Evolutionary conservation across 2,797 vertebrate genomes (phyloP).

Genomic region (Falco cherrug): DNA sequence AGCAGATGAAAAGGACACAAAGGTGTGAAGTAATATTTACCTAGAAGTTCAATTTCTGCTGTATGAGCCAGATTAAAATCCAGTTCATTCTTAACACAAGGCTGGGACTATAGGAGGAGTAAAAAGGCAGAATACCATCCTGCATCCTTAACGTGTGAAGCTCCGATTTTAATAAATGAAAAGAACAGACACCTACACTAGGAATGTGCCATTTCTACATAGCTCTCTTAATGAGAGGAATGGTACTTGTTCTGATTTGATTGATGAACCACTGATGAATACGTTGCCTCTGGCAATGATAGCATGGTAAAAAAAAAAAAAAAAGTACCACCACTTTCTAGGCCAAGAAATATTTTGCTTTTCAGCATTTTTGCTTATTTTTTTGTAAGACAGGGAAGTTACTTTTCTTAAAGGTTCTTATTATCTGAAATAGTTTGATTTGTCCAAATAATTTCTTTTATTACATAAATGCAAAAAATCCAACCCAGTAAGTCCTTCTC

Average conservation of each 20-base stretch:
- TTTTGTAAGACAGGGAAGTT: neutral
- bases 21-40: neutral
- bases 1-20: neutral
- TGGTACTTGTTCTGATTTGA: slow-evolving; percentile 16
- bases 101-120: neutral
- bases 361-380: neutral
- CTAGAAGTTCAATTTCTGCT: neutral
- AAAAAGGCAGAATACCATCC: neutral
- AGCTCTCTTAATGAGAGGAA: neutral
- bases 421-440: neutral
- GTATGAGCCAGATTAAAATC: neutral
- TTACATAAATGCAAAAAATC: neutral
- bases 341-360: neutral
- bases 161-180: neutral
- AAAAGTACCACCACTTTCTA: neutral
- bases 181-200: neutral
- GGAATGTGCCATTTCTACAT: slow-evolving; percentile 4
- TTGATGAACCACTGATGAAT: neutral
- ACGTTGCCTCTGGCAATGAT: neutral
- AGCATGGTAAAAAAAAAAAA: neutral
- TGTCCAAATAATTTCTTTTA: neutral
- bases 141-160: neutral
- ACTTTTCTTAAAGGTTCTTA: neutral
- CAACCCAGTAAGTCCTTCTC: neutral
- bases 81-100: neutral